Evolutionary conservation across 2,113 vertebrate species (phyloP), one percentile per base, ranked within the genome.

Genomic region (Platichthys stellatus): DNA sequence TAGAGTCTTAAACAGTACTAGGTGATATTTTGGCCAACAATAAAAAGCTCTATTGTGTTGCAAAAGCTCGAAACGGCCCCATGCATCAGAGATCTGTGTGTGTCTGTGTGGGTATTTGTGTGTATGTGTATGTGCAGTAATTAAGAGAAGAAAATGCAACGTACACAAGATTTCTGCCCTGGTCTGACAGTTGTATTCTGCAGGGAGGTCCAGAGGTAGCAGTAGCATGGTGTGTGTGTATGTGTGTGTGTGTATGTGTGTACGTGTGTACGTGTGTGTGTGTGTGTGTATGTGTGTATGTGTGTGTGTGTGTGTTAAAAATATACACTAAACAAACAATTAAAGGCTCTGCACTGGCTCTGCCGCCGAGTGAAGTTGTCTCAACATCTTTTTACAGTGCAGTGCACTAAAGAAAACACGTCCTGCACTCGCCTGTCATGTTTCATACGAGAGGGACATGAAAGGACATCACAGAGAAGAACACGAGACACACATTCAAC

Each of bases 71-170:
- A 79, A 80, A 21, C 14, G 57, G 38, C 28, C 15, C 63, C 2
- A 47, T 47, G 63, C 26, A 51, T 77, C n/a, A 17, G 6, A 31
- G 31, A 31, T 31, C 31, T 23, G 59, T 45, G 51, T 45, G 49
- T 57, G 49, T 26, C 57, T 63, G 69, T 56, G 17, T 62, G 69
- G 62, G 45, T 74, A 23, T 67, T 35, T 78, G 58, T 60, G 43
- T 60, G 53, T 20, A n/a, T 21, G 17, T 66, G 45, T 31, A 10
- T 53, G 49, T 56, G 53, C 5, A 51, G 72, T 86, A 89, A 89
- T 90, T 90, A 89, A 69, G 76, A 75, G 40, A 62, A 87, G 68
- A 84, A 79, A 78, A 45, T 86, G 87, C 78, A 84, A 66, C 73
- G 61, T 78, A 76, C 61, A 69, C 82, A 78, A 53, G 56, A 86